A percentile compares a stretch with the other conserved stretches of the same genome.
Evolutionary conservation across 2,113 vertebrate genomes (phyloP).

Genomic region (Ptyas mucosa): DNA sequence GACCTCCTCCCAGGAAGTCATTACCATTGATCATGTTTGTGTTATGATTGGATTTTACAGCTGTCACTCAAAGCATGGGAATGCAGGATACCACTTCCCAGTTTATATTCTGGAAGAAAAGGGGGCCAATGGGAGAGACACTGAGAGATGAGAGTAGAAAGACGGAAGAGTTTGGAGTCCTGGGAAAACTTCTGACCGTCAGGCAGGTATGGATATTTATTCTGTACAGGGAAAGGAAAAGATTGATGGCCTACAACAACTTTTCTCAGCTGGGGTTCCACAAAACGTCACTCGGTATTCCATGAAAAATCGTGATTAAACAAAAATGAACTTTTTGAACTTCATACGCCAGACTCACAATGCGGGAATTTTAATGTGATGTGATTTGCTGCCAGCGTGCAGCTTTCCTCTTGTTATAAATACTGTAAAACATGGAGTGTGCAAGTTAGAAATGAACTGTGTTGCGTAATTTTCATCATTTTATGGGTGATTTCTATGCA

Average conservation of each 20-base stretch:
- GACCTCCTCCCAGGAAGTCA: background rate
- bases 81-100: background rate
- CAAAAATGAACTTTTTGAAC: background rate
- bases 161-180: background rate
- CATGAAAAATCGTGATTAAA: background rate
- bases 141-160: background rate
- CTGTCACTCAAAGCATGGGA: background rate
- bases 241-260: background rate
- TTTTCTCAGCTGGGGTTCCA: background rate
- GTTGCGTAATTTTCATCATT: background rate
- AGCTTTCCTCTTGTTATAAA: background rate
- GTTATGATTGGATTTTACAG: background rate
- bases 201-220: too few species aligned
- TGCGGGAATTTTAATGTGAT: background rate
- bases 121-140: background rate
- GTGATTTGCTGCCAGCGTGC: background rate
- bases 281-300: background rate
- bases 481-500: background rate
- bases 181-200: background rate
- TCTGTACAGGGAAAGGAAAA: too few species aligned
- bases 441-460: background rate
- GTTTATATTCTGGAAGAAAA: background rate
- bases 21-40: background rate
- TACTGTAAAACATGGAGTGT: background rate
- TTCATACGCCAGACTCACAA: background rate